Evolutionary conservation across 2,113 vertebrate species (phyloP).

Genomic region (Clupea harengus): DNA sequence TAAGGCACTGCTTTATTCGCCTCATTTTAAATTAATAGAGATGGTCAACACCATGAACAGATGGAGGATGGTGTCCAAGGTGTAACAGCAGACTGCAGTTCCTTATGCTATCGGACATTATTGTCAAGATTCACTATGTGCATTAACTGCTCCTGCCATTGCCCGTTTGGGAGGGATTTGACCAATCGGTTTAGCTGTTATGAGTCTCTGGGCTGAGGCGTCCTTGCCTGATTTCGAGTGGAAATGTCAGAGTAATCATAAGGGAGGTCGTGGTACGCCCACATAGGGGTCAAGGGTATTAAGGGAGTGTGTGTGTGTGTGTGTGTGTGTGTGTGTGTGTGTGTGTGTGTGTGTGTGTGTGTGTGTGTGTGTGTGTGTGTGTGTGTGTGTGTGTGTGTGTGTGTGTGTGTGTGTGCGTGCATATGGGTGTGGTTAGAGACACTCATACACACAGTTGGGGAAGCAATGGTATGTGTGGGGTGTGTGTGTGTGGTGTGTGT

Average conservation of each 20-base stretch:
- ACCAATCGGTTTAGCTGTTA: conserved; percentile 34
- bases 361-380: conserved; percentile 3
- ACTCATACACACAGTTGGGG: neutral
- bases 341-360: neutral
- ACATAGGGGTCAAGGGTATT: conserved; percentile 39
- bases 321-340: neutral
- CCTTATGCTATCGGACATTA: conserved; percentile 6
- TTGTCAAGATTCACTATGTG: neutral
- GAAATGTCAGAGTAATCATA: conserved; percentile 37
- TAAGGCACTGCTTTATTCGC: neutral
- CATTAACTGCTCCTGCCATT: neutral
- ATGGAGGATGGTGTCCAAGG: neutral
- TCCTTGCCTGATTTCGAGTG: conserved; percentile 26
- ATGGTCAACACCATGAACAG: neutral
- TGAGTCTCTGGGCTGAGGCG: conserved; percentile 9
- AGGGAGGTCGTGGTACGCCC: conserved; percentile 19
- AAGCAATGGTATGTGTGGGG: neutral
- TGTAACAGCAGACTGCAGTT: neutral
- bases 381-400: conserved; percentile 13
- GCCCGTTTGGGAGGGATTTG: conserved; percentile 22
- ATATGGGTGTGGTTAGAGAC: neutral
- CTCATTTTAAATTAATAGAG: neutral
- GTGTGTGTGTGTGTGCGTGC: neutral
- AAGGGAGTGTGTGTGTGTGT: conserved; percentile 14
- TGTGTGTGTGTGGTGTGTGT: neutral